Percentiles rank a stretch among this genome's conserved stretches.
Evolutionary conservation across 2,888 invertebrate genomes (phyloP).

Genomic region (Trachelus stipa): DNA sequence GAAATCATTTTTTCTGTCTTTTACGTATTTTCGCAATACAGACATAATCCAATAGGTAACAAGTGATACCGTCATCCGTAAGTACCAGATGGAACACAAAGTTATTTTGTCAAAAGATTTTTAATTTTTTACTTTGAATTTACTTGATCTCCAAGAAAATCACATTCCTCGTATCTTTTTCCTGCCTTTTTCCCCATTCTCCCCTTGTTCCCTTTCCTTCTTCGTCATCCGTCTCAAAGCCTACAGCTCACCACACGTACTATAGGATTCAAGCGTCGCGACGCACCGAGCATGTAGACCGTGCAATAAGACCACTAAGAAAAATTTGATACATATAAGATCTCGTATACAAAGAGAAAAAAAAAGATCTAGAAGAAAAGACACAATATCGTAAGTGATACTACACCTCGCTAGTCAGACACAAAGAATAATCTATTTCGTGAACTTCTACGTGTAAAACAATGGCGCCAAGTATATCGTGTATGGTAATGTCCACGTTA

Average conservation of each 20-base stretch:
- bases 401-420: conserved; percentile 14
- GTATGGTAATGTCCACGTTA: not conserved
- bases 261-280: not conserved
- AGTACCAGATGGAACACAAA: not conserved
- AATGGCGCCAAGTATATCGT: not conserved
- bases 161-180: not conserved
- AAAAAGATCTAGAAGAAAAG: no score
- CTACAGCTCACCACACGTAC: not conserved
- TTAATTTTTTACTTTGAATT: not conserved
- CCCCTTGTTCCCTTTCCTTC: not conserved
- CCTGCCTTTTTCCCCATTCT: not conserved
- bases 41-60: not conserved
- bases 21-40: not conserved
- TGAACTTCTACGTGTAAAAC: not conserved
- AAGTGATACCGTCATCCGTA: not conserved
- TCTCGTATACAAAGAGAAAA: no score
- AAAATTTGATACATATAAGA: not conserved
- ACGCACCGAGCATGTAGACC: not conserved
- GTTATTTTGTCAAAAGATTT: not conserved
- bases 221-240: not conserved
- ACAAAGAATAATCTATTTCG: conserved; percentile 16
- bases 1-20: not conserved
- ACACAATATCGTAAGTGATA: conserved; percentile 5
- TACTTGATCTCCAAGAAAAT: not conserved
- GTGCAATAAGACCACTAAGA: not conserved